phyloP scores from a whole-genome alignment of 1,140 invertebrate species.

The Oncopeltus fasciatus region DNA sequence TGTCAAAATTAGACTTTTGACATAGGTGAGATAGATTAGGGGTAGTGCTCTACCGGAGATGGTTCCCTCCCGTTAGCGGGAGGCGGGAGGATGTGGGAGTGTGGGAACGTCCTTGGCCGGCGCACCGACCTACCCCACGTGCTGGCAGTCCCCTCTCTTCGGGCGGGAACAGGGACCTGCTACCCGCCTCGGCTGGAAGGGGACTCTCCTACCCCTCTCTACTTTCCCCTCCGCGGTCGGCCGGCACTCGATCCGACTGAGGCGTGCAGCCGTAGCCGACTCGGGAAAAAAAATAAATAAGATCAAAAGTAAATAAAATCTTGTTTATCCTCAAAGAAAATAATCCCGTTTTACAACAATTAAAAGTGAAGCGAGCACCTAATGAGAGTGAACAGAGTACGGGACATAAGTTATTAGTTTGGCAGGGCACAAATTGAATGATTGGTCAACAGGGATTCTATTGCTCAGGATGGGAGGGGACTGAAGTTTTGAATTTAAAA shows the following conservation, averaged over 20 bases:
- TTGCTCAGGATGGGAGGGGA: too few species aligned
- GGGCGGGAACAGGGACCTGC: not conserved
- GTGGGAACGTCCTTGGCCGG: slow-evolving; percentile 15
- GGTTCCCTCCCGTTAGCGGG: not conserved
- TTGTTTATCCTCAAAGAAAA: not conserved
- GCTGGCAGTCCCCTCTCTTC: not conserved
- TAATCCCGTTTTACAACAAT: too few species aligned
- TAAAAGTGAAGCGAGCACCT: too few species aligned
- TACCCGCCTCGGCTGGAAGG: not conserved
- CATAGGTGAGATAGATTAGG: too few species aligned
- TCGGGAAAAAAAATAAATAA: not conserved
- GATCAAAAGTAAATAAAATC: not conserved
- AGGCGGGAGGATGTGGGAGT: not conserved
- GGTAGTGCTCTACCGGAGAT: too few species aligned
- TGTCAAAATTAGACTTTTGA: too few species aligned
- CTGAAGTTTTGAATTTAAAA: too few species aligned
- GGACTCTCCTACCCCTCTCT: not conserved
- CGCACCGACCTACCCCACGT: slow-evolving; percentile 7
- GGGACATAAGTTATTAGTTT: too few species aligned
- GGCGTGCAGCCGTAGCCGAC: not conserved
- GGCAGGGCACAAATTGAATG: too few species aligned
- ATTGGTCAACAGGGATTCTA: too few species aligned
- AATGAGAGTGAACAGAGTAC: too few species aligned
- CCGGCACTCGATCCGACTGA: not conserved
- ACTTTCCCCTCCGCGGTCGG: not conserved